These are phyloP conservation scores for Holacanthus passer DNA, from an alignment of 2,113 vertebrate genomes.

Conservation along the genomic window DNA sequence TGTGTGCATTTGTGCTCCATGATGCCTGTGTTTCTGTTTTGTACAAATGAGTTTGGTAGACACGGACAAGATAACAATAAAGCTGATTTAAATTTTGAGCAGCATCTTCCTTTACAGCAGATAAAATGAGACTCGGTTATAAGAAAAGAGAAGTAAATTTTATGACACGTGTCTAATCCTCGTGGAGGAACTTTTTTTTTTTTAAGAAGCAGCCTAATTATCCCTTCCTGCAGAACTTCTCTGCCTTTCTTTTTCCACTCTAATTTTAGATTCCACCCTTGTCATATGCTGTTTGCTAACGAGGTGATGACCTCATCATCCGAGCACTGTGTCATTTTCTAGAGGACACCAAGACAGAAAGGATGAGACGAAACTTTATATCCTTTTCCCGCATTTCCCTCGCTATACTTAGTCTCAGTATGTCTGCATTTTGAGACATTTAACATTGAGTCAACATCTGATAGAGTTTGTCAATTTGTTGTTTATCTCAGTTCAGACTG, in stretches of 20 bases:
- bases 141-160: not conserved
- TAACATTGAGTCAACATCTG: slow-evolving; percentile 21
- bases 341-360: slow-evolving; percentile 15
- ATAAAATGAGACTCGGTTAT: not conserved
- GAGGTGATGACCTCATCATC: slow-evolving; percentile 46
- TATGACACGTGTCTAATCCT: not conserved
- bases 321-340: slow-evolving; percentile 19
- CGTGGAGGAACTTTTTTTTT: not conserved
- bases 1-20: not conserved
- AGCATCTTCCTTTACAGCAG: not conserved
- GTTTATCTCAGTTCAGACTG: slow-evolving; percentile 11
- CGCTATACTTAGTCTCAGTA: not conserved
- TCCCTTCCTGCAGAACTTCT: slow-evolving; percentile 2
- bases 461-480: slow-evolving; percentile 17
- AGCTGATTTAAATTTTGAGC: not conserved
- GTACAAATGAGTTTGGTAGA: not conserved
- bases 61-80: not conserved
- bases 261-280: slow-evolving; percentile 31
- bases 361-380: slow-evolving; percentile 4
- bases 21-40: not conserved
- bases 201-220: not conserved
- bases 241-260: not conserved
- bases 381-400: not conserved
- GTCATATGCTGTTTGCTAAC: slow-evolving; percentile 41
- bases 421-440: slow-evolving; percentile 30